phyloP scores from a whole-genome alignment of 1,140 invertebrate species.

The Heliconius nattereri region DNA sequence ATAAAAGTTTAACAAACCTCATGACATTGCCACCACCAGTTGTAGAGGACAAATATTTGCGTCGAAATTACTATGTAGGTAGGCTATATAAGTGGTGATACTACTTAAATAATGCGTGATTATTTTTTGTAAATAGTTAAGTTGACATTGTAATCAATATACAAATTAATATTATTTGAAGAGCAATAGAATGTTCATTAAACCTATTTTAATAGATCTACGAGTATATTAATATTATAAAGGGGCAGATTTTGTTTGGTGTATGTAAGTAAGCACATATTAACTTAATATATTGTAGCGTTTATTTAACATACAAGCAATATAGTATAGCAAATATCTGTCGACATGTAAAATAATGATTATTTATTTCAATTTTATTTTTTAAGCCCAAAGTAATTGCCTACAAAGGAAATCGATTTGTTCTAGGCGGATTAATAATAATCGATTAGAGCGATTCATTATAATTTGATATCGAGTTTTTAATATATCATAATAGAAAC shows the following conservation, averaged over 20 bases:
- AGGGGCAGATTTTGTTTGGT: too few relatives aligned
- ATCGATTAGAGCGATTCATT: neutral
- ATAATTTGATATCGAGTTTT: neutral
- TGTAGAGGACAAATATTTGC: neutral
- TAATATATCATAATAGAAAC: neutral
- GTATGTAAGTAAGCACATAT: too few relatives aligned
- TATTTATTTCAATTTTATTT: neutral
- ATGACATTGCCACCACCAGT: neutral
- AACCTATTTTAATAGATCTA: too few relatives aligned
- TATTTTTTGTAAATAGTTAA: too few relatives aligned
- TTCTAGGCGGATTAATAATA: neutral
- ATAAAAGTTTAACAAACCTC: constrained; percentile 7
- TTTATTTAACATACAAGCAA: too few relatives aligned
- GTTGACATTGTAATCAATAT: too few relatives aligned
- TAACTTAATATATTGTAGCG: neutral
- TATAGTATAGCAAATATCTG: neutral
- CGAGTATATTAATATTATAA: too few relatives aligned
- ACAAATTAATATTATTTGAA: too few relatives aligned
- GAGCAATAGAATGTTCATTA: too few relatives aligned
- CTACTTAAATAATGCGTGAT: neutral
- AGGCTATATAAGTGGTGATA: too few relatives aligned
- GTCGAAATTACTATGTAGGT: neutral
- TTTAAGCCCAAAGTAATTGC: too few relatives aligned
- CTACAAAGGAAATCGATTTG: neutral
- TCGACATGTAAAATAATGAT: neutral